Evolutionary conservation across 2,888 invertebrate species (phyloP).

Genomic region (Dolichomitus sp.): DNA sequence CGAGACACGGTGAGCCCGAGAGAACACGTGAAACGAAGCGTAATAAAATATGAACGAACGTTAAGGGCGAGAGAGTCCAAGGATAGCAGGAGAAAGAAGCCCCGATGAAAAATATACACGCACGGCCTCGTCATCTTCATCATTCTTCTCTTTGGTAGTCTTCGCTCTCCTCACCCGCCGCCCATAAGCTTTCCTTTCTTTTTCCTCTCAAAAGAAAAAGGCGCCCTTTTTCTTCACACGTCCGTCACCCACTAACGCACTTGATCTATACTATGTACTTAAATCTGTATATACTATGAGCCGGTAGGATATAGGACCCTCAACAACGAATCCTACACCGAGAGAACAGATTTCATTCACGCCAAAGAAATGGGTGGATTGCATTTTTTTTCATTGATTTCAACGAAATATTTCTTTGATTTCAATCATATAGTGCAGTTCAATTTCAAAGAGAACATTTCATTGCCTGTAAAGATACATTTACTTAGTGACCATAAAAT

Average conservation of each 20-base stretch:
- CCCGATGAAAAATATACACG: constrained; percentile 41
- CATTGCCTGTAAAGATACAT: no score
- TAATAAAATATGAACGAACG: constrained; percentile 33
- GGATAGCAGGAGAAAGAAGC: constrained; percentile 34
- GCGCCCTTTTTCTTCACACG: background rate
- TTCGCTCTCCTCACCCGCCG: background rate
- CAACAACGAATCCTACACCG: no score
- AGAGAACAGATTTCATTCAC: no score
- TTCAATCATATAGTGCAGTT: no score
- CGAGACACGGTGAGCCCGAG: constrained; percentile 10
- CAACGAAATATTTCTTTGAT: no score
- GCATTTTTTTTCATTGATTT: no score
- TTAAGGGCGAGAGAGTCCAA: constrained; percentile 28
- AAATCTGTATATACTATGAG: no score
- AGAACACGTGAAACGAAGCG: constrained; percentile 25
- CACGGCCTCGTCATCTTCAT: constrained; percentile 34
- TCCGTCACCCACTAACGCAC: constrained; percentile 2
- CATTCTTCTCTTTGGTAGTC: constrained; percentile 25
- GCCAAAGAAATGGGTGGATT: no score
- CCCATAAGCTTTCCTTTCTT: background rate
- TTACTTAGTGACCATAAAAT: no score
- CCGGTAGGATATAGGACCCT: no score
- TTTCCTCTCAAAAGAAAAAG: background rate
- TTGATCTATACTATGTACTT: no score
- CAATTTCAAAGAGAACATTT: no score